Percentiles rank a stretch among this genome's conserved stretches.
phyloP scores from a whole-genome alignment of 2,797 vertebrate species.

The Halcyon chelicuti region DNA sequence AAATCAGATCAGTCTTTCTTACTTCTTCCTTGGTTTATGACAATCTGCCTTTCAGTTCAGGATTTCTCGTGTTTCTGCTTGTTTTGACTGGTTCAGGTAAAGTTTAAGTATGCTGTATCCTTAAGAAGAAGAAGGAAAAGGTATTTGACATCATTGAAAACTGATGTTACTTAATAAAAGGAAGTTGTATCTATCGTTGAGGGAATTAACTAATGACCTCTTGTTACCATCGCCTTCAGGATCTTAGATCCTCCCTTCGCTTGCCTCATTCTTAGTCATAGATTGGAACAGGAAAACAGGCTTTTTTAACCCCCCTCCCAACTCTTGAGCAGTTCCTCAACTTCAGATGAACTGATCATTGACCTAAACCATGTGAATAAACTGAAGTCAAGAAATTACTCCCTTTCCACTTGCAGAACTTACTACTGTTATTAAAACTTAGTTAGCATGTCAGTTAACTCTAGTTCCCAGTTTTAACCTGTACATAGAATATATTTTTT shows the following conservation, averaged over 20 bases:
- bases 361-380: constrained; percentile 1
- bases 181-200: constrained; percentile 7
- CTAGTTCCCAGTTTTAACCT: not conserved
- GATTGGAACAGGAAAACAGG: constrained; percentile 53
- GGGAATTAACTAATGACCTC: constrained; percentile 68
- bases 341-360: constrained; percentile 25
- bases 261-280: constrained; percentile 70
- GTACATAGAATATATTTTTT: not conserved
- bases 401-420: not conserved
- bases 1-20: not conserved
- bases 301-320: not conserved
- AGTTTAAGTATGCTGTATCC: not conserved
- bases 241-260: constrained; percentile 56
- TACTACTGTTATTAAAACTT: not conserved
- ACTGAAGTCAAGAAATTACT: not conserved
- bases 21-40: not conserved
- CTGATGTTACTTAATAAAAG: constrained; percentile 37
- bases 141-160: not conserved
- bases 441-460: not conserved
- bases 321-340: constrained; percentile 24
- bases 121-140: not conserved
- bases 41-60: not conserved
- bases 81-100: not conserved
- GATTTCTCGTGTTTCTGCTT: not conserved
- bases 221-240: constrained; percentile 52